Evolutionary conservation across 2,113 vertebrate genomes (phyloP).

Genomic region (Ovibos moschatus): DNA sequence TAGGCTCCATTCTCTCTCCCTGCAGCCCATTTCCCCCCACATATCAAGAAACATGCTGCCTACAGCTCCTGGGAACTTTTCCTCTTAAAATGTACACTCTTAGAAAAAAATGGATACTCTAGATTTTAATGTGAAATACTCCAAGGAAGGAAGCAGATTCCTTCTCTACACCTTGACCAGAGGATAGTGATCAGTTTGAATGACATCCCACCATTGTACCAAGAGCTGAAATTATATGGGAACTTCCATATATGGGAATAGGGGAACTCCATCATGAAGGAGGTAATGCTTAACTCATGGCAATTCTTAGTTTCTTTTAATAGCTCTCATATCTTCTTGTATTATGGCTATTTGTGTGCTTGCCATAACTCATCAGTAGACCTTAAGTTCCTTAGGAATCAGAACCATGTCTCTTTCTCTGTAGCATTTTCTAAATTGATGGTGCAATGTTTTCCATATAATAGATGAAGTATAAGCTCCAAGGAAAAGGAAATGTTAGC

Average conservation of each 20-base stretch:
- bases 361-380: neutral
- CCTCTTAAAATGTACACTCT: neutral
- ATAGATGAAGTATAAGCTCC: neutral
- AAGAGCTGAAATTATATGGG: neutral
- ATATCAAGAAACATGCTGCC: neutral
- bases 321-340: neutral
- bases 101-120: neutral
- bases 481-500: neutral
- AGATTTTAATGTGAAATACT: neutral
- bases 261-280: neutral
- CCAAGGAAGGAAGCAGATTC: neutral
- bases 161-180: neutral
- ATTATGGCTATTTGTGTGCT: neutral
- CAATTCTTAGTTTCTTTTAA: neutral
- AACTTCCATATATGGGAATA: neutral
- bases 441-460: neutral
- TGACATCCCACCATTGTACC: neutral
- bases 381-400: neutral
- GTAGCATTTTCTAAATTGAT: neutral
- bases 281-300: neutral
- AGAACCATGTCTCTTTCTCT: neutral
- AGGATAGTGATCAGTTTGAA: neutral
- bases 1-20: neutral
- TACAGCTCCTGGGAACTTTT: neutral
- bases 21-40: neutral